Percentiles rank a stretch among this genome's conserved stretches.
Conservation (phyloP, 2,797 vertebrate species). For the Erethizon dorsatum region DNA sequence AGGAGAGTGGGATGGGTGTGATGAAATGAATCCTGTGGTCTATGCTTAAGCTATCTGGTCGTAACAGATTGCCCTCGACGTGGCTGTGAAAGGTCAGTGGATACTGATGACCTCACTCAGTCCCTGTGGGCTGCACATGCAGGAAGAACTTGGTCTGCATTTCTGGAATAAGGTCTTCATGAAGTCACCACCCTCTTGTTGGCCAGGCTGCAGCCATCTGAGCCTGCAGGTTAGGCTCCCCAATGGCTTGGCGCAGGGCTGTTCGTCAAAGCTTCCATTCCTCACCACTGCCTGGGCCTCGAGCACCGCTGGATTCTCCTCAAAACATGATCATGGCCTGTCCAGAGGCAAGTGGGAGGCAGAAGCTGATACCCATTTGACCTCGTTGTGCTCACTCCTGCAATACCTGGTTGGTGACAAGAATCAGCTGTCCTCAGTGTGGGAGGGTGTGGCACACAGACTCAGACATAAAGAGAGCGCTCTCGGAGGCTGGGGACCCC, state of each 20-base stretch:
- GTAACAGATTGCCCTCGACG: not conserved
- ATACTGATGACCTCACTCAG: not conserved
- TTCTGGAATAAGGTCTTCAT: not conserved
- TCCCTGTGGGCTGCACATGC: too few species aligned
- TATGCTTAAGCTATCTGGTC: not conserved
- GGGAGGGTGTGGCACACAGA: not conserved
- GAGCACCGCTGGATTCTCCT: not conserved
- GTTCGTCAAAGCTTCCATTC: not conserved
- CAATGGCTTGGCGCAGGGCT: not conserved
- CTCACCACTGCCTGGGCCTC: too few species aligned
- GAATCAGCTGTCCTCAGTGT: not conserved
- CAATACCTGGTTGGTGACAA: not conserved
- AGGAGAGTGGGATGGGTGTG: not conserved
- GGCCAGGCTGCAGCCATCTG: not conserved
- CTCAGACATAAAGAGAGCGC: not conserved
- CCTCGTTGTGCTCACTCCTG: not conserved
- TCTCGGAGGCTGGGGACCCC: not conserved
- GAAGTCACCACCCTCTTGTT: too few species aligned
- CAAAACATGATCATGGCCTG: too few species aligned
- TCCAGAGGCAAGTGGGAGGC: too few species aligned
- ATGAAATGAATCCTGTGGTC: not conserved
- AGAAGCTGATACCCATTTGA: not conserved
- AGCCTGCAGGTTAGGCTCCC: not conserved
- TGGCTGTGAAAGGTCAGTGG: too few species aligned
- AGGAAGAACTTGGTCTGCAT: too few species aligned